phyloP scores from a whole-genome alignment of 2,113 vertebrate species.

The Saimiri boliviensis region DNA sequence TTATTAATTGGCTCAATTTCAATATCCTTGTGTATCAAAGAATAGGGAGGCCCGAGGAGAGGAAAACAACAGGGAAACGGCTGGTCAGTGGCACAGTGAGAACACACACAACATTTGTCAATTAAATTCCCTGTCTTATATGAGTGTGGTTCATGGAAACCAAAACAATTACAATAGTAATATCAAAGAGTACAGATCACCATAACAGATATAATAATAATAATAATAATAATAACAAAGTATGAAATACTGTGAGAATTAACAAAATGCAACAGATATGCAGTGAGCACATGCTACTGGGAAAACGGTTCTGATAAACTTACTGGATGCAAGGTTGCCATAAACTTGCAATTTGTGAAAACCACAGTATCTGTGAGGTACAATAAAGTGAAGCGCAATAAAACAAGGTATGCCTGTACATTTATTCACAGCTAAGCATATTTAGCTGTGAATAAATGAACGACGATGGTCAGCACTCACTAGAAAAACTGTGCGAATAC shows the following conservation, averaged over 20 bases:
- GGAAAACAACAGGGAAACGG: background rate
- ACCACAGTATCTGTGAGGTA: background rate
- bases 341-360: background rate
- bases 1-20: background rate
- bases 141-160: background rate
- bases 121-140: background rate
- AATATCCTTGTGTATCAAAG: background rate
- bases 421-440: background rate
- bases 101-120: background rate
- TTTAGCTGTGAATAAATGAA: background rate
- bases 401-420: background rate
- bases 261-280: background rate
- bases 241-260: background rate
- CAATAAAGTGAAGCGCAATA: background rate
- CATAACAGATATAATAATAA: background rate
- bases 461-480: background rate
- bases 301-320: background rate
- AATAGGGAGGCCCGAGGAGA: background rate
- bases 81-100: background rate
- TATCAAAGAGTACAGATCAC: background rate
- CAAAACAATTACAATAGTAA: background rate
- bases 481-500: background rate
- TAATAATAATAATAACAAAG: background rate
- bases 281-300: background rate
- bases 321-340: background rate